Evolutionary conservation across 1,140 invertebrate genomes (phyloP), one percentile per base, ranked within the genome.

Genomic region (Diorhabda sublineata): DNA sequence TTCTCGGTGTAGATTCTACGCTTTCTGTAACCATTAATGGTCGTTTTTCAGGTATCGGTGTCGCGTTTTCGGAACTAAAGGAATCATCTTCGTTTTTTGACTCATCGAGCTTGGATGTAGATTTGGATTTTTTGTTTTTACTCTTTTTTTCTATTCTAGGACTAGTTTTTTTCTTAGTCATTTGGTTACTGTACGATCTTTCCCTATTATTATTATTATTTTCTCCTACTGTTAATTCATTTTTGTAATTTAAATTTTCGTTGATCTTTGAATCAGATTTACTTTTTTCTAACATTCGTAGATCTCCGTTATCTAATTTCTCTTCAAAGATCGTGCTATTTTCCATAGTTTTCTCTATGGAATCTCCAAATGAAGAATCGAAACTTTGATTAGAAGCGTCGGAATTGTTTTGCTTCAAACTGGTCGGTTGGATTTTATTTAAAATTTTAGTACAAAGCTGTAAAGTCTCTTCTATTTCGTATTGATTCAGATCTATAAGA

Each of bases 371-470:
- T 26, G 45, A n/a, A 9, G 56, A 58, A 43, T 64, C 67, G 2
- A 42, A 57, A n/a, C 56, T 63, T 7, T 43, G 8, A 42, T 75
- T 71, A 9, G 65, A 45, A 6, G 71, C 71, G 26, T 60, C 45
- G 1, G 62, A 64, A 7, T 58, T 63, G 9, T 68, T 61, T 57
- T 70, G 73, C 45, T 71, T 76, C 63, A 79, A 65, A 3, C 74
- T 71, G n/a, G 79, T 69, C 2, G 91, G 91, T 76, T 92, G 91
- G 3, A 93, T 90, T 78, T 91, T 89, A 0, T 87, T 89, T 11
- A 94, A 82, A 71, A 95, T 89, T 81, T 92, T 92, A 45, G 87
- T 87, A 75, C 90, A 92, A 1, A 94, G 81, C 62, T 86, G 83
- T 4, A 94, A 83, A 71, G 87, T 87, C 43, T 83, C 82, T 0